These are phyloP conservation scores for Gymnarchus niloticus DNA, from an alignment of 2,113 vertebrate genomes.

Conservation along the genomic window DNA sequence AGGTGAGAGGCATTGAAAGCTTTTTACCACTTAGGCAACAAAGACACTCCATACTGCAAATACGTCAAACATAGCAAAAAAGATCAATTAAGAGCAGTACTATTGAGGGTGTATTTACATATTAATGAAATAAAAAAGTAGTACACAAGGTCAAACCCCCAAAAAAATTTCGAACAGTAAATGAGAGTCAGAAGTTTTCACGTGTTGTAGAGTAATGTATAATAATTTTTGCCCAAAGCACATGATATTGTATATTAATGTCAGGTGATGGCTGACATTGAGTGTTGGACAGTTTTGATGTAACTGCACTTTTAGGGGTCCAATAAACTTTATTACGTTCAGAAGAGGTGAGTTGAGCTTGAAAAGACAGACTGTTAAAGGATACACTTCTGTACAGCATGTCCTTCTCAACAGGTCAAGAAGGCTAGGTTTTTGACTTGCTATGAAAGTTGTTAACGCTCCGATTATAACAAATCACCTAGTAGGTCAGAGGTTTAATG, in stretches of 20 bases:
- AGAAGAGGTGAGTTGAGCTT: not conserved
- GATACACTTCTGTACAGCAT: not conserved
- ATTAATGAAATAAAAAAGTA: not conserved
- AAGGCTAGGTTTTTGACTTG: constrained; percentile 48
- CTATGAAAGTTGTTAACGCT: constrained; percentile 52
- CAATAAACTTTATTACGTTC: not conserved
- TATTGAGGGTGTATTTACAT: not conserved
- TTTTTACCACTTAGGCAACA: constrained; percentile 34
- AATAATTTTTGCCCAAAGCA: too few relatives aligned
- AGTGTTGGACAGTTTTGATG: not conserved
- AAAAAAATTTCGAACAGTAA: not conserved
- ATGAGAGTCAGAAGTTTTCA: not conserved
- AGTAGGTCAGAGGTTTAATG: constrained; percentile 57
- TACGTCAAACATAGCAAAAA: not conserved
- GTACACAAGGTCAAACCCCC: not conserved
- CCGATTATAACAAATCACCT: constrained; percentile 53
- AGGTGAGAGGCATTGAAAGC: constrained; percentile 39
- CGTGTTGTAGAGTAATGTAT: not conserved
- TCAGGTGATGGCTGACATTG: not conserved
- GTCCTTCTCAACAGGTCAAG: constrained; percentile 39
- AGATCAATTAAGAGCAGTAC: not conserved
- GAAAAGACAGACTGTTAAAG: not conserved
- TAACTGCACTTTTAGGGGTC: not conserved
- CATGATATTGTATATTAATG: not conserved
- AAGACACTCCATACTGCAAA: not conserved